Percentiles rank a stretch among this genome's conserved stretches.
phyloP scores from a whole-genome alignment of 2,797 vertebrate genomes.

The Adelosebastes latens region DNA sequence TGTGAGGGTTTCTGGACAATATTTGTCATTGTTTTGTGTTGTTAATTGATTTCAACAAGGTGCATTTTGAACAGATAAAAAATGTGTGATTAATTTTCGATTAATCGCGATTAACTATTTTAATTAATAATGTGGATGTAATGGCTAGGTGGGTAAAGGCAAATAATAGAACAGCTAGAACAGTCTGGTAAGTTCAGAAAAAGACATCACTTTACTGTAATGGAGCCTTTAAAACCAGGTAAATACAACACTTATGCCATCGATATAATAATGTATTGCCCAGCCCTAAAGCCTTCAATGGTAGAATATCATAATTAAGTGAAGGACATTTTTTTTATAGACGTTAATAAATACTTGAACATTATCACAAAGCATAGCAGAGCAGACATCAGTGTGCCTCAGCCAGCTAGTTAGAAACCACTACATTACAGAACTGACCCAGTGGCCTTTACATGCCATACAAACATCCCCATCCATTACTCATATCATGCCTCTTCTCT shows the following conservation, averaged over 20 bases:
- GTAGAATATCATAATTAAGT: not conserved
- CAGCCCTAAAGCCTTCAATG: not conserved
- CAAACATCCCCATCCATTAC: conserved; percentile 17
- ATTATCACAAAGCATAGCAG: not conserved
- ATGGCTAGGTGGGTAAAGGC: no score
- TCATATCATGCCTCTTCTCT: conserved; percentile 7
- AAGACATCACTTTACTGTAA: no score
- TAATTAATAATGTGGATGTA: no score
- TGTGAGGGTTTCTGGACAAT: no score
- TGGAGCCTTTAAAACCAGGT: no score
- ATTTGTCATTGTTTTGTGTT: rapidly evolving
- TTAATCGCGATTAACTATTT: no score
- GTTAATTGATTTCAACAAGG: no score
- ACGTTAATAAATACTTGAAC: conserved; percentile 2
- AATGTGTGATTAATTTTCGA: no score
- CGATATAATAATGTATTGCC: rapidly evolving
- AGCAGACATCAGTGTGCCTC: not conserved
- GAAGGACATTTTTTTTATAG: not conserved
- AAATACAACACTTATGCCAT: no score
- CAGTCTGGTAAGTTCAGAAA: no score
- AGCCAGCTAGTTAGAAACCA: conserved; percentile 5
- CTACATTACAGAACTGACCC: not conserved
- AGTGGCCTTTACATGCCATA: not conserved
- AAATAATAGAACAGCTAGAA: no score
- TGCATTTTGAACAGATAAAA: no score